phyloP scores from a whole-genome alignment of 2,797 vertebrate genomes.

The Pithecia hirsuta region DNA sequence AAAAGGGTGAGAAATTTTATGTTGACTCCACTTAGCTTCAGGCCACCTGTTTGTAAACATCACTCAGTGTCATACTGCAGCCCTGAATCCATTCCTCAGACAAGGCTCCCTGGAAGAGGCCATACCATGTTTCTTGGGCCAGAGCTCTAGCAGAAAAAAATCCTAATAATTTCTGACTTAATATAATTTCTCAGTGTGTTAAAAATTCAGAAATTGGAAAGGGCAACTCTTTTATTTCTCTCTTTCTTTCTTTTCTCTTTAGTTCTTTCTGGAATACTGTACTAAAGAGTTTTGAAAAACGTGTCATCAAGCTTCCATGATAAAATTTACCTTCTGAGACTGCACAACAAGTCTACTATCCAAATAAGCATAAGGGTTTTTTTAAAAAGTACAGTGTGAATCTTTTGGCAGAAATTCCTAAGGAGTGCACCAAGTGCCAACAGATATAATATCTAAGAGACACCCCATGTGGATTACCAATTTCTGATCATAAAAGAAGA shows the following conservation, averaged over 20 bases:
- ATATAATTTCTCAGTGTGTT: not conserved
- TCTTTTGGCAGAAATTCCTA: not conserved
- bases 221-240: not conserved
- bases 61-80: not conserved
- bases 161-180: not conserved
- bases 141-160: not conserved
- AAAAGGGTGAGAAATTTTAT: constrained; percentile 70
- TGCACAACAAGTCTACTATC: constrained; percentile 48
- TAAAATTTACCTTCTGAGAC: constrained; percentile 77
- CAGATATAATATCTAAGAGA: constrained; percentile 5
- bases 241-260: not conserved
- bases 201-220: constrained; percentile 46
- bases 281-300: constrained; percentile 79
- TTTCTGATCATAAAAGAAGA: not conserved
- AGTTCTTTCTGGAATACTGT: constrained; percentile 65
- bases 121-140: not conserved
- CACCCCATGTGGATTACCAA: not conserved
- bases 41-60: constrained; percentile 37
- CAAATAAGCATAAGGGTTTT: constrained; percentile 51
- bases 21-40: constrained; percentile 71
- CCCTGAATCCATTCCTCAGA: not conserved
- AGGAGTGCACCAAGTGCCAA: not conserved
- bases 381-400: not conserved
- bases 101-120: not conserved
- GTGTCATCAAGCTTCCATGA: constrained; percentile 69